Percentiles rank a stretch among this genome's conserved stretches.
phyloP scores from a whole-genome alignment of 2,888 invertebrate species.

The Hypena proboscidalis region DNA sequence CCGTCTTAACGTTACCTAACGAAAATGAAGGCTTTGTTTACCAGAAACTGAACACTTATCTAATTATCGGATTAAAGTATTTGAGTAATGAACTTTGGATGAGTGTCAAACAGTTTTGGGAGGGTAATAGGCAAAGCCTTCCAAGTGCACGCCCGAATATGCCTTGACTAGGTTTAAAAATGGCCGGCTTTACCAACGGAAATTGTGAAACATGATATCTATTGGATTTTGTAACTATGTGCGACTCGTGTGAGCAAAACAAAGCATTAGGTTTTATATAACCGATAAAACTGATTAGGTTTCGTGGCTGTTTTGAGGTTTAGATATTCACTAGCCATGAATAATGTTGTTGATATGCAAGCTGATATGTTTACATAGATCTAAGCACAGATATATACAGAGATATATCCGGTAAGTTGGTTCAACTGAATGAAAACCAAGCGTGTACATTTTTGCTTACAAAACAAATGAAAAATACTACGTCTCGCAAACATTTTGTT shows the following conservation, averaged over 20 bases:
- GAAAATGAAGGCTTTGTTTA: constrained; percentile 48
- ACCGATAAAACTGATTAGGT: constrained; percentile 14
- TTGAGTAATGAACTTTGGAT: constrained; percentile 79
- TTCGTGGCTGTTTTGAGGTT: constrained; percentile 1
- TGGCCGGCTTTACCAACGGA: constrained; percentile 73
- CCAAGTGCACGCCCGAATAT: constrained; percentile 80
- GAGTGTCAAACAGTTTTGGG: constrained; percentile 73
- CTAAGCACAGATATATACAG: too few species aligned
- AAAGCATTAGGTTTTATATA: constrained; percentile 41
- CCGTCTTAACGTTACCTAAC: too few species aligned
- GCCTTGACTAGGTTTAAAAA: constrained; percentile 71
- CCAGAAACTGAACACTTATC: constrained; percentile 64
- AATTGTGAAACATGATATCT: constrained; percentile 72
- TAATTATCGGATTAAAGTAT: constrained; percentile 74
- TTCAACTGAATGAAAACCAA: too few species aligned
- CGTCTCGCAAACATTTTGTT: too few species aligned
- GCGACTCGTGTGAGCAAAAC: constrained; percentile 60
- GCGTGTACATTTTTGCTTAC: too few species aligned
- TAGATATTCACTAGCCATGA: neutral
- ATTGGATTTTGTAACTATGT: constrained; percentile 69
- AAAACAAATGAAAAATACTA: too few species aligned
- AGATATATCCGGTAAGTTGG: too few species aligned
- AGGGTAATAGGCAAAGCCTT: constrained; percentile 79
- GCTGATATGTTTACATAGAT: too few species aligned
- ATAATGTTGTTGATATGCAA: too few species aligned